Evolutionary conservation across 2,797 vertebrate genomes (phyloP).

Genomic region (Garrulus glandarius): DNA sequence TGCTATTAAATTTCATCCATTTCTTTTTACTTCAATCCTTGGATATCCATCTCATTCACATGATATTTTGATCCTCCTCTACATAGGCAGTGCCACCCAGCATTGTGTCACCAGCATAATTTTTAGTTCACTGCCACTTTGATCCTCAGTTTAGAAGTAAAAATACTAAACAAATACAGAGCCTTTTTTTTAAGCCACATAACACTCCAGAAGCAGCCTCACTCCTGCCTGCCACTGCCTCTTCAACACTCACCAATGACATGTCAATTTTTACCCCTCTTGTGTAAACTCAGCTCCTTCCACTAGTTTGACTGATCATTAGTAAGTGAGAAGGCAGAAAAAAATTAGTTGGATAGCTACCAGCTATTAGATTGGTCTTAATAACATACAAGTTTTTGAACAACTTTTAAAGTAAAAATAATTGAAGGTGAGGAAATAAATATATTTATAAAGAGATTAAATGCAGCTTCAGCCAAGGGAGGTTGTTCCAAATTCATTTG

Average conservation of each 20-base stretch:
- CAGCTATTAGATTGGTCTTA: not conserved
- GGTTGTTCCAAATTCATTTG: not conserved
- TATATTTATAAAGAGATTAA: not conserved
- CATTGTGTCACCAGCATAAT: not conserved
- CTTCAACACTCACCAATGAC: not conserved
- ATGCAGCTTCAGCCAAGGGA: not conserved
- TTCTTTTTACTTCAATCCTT: not conserved
- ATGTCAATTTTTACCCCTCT: not conserved
- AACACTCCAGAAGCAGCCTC: not conserved
- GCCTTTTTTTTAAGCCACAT: not conserved
- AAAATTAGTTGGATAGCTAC: not conserved
- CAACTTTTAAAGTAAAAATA: not conserved
- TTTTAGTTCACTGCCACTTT: not conserved
- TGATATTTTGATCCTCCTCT: slow-evolving; percentile 10
- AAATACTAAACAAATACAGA: not conserved
- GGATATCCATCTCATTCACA: not conserved
- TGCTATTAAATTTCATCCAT: not conserved
- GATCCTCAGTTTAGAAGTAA: not conserved
- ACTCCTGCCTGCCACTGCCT: not conserved
- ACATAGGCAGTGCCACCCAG: not conserved
- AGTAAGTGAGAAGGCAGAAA: not conserved
- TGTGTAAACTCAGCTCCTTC: not conserved
- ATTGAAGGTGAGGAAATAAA: not conserved
- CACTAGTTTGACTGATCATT: not conserved
- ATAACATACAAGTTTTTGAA: not conserved